Base-by-base conservation (phyloP, 2,113 vertebrate species). In the Calonectris borealis region DNA sequence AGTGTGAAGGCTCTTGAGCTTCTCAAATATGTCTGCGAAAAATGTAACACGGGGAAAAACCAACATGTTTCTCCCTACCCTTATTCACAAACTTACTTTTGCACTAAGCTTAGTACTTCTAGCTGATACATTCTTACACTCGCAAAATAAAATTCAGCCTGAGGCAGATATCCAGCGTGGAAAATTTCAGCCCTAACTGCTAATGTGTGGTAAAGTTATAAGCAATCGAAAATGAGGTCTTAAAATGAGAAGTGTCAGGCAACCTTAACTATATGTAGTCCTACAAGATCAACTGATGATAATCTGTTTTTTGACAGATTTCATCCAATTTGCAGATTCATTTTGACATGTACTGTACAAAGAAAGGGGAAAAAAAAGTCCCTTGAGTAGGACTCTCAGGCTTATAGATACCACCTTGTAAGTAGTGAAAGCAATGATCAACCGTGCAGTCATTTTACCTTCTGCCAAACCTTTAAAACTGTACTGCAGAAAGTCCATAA, bases 1-100 rank as follows among this genome's bases (percentile, higher is more conserved):
- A 95, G 93, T 96, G 94, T 97, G 97, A 96, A 97, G 97, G 93
- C 94, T 95, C 95, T 97, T 95, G 91, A 95, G 95, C 93, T 95
- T 95, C 94, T 96, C 94, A 95, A 92, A 93, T 91, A 96, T 87
- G 91, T 85, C 95, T 97, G 94, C 8, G 61, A 96, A 94, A 97
- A 96, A 95, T 96, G 82, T 95, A 96, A 94, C 89, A 90, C 8
- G 0, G 87, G 88, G 86, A n/a, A 88, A 94, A 97, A 97, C 89
- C 89, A 93, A 81, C 96, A 96, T 97, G 95, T 97, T 97, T 95
- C 93, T 95, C 89, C 42, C 46, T 97, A 95, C 62, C 89, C 89
- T 94, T 76, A 91, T 94, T 96, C 97, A 94, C 91, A 93, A 97
- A 95, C 94, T 94, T 79, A 48, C 65, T 94, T 96, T 97, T 97